Base-by-base conservation (phyloP, 2,888 invertebrate genomes). In the Acanthosoma haemorrhoidale region DNA sequence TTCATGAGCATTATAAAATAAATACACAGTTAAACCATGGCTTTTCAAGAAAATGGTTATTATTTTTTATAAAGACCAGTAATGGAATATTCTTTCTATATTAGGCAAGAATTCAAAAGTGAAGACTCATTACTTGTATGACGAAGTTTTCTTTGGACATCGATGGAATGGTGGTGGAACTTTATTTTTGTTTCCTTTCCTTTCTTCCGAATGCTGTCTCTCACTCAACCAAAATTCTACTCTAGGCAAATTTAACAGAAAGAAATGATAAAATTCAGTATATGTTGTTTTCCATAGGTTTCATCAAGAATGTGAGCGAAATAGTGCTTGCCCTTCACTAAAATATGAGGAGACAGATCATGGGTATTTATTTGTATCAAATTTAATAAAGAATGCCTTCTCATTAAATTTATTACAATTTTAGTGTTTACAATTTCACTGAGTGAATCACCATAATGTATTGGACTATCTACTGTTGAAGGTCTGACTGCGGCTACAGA, bases 401-500 rank as follows among this genome's bases (percentile, higher is more conserved):
- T 25, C 51, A n/a, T 51, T 51, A 51, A n/a, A 1, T 51, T 25
- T 21, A 3, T 1, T 51, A 51, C 3, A 25, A 51, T 25, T 51
- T 51, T n/a, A 25, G 2, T 29, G 16, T 25, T 51, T 32, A 6
- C 9, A 6, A 6, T 32, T 32, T 51, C 29, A 25, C 51, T 25
- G 4, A 25, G 29, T 25, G 29, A 51, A 25, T 51, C n/a, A 51
- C 13, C n/a, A n/a, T n/a, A n/a, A n/a, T n/a, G n/a, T n/a, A n/a
- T n/a, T n/a, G n/a, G n/a, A n/a, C n/a, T n/a, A n/a, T n/a, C n/a
- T 29, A 51, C 25, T 51, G 51, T 51, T 67, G 13, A 32, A 67
- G 67, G 51, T 67, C 67, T 31, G 67, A 67, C 32, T 67, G 67
- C 25, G 67, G 67, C 15, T 67, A 67, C 18, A 31, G 57, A 34